These are phyloP conservation scores for Lates calcarifer DNA, from an alignment of 2,113 vertebrate genomes.

Conservation along the genomic window DNA sequence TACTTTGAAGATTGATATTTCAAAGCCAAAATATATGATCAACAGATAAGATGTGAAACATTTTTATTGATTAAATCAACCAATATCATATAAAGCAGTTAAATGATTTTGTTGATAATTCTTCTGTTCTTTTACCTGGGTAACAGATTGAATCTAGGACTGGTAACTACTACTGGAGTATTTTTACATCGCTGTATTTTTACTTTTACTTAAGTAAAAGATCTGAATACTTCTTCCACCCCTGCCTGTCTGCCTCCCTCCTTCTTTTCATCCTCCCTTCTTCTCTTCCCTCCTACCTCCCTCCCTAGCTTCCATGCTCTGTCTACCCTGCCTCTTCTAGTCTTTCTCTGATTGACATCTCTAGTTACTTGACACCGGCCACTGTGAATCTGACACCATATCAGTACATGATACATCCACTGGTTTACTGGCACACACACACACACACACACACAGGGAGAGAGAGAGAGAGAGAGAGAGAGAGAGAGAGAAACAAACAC, in stretches of 20 bases:
- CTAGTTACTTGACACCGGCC: conserved; percentile 57
- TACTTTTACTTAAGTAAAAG: too few relatives aligned
- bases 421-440: conserved; percentile 8
- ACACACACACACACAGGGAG: conserved; percentile 21
- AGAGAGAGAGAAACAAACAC: too few relatives aligned
- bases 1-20: not conserved
- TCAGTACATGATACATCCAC: conserved; percentile 46
- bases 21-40: not conserved
- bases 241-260: not conserved
- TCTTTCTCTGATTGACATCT: conserved; percentile 40
- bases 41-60: not conserved
- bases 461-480: too few relatives aligned
- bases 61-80: not conserved
- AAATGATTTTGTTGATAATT: not conserved
- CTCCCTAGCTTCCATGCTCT: not conserved
- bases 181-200: too few relatives aligned
- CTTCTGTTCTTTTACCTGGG: too few relatives aligned
- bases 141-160: not conserved
- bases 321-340: conserved; percentile 16
- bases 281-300: not conserved
- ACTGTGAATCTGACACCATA: conserved; percentile 64
- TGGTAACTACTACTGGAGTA: too few relatives aligned
- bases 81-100: not conserved
- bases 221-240: too few relatives aligned
- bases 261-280: not conserved